These are phyloP conservation scores for Pachycephala philippinensis DNA, from an alignment of 2,113 vertebrate species.

Conservation along the genomic window DNA sequence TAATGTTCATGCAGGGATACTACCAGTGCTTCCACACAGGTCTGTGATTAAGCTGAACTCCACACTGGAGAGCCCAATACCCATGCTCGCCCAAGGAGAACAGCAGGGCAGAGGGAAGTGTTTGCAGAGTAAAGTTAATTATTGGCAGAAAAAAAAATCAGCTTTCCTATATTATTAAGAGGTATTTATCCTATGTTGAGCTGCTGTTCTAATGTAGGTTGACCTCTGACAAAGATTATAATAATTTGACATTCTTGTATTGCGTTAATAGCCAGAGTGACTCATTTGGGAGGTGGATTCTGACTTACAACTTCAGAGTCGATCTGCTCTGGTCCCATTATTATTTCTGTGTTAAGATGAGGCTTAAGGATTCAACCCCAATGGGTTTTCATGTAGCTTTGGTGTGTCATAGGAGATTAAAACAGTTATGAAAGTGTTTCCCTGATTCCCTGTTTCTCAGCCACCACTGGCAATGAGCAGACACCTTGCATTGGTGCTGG, in stretches of 20 bases:
- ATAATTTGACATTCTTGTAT: constrained; percentile 15
- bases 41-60: neutral
- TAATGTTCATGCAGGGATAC: neutral
- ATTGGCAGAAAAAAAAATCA: neutral
- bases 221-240: constrained; percentile 36
- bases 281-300: neutral
- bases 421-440: neutral
- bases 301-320: neutral
- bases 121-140: constrained; percentile 3
- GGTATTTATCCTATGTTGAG: constrained; percentile 12
- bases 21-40: neutral
- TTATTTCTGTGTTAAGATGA: neutral
- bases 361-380: neutral
- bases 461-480: accelerated
- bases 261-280: neutral
- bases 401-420: neutral
- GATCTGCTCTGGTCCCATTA: neutral
- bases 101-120: neutral
- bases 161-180: neutral
- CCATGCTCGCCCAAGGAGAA: neutral
- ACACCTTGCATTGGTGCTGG: neutral
- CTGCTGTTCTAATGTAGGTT: neutral
- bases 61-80: accelerated
- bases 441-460: neutral
- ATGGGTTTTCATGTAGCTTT: neutral